A percentile compares a stretch with the other conserved stretches of the same genome.
These are phyloP conservation scores for Callosobruchus maculatus DNA, from an alignment of 2,888 invertebrate species.

Conservation along the genomic window DNA sequence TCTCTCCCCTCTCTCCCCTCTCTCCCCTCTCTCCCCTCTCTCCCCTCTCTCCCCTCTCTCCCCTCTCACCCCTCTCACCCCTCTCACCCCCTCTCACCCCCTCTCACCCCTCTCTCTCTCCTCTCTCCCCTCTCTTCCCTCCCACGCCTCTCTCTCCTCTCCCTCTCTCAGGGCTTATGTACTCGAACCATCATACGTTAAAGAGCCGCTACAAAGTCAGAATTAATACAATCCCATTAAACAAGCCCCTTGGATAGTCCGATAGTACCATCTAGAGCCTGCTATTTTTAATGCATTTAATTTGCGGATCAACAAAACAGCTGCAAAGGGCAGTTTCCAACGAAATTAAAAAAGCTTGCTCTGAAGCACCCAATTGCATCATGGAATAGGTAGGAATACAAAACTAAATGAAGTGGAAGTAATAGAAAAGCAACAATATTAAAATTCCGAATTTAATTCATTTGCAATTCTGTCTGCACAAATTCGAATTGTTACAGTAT, in stretches of 20 bases:
- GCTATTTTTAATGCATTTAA: neutral
- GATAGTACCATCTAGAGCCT: neutral
- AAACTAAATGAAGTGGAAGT: neutral
- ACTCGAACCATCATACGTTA: too few species aligned
- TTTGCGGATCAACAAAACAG: neutral
- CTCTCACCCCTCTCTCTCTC: too few species aligned
- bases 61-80: too few species aligned
- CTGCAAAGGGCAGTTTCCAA: neutral
- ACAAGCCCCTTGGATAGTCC: neutral
- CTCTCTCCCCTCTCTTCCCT: too few species aligned
- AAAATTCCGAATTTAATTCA: slow-evolving; percentile 29
- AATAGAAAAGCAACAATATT: slow-evolving; percentile 29
- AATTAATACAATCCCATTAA: too few species aligned
- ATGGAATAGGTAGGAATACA: neutral
- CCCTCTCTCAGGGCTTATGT: too few species aligned
- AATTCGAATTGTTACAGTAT: slow-evolving; percentile 38
- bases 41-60: too few species aligned
- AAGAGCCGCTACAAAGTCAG: too few species aligned
- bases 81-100: too few species aligned
- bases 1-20: too few species aligned
- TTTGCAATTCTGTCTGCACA: slow-evolving; percentile 28
- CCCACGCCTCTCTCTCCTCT: too few species aligned
- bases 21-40: too few species aligned
- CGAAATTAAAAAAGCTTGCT: neutral
- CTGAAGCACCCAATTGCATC: neutral